A percentile compares a stretch with the other conserved stretches of the same genome.
These are phyloP conservation scores for Polymixis flavicincta DNA, from an alignment of 2,888 invertebrate genomes.

Conservation along the genomic window DNA sequence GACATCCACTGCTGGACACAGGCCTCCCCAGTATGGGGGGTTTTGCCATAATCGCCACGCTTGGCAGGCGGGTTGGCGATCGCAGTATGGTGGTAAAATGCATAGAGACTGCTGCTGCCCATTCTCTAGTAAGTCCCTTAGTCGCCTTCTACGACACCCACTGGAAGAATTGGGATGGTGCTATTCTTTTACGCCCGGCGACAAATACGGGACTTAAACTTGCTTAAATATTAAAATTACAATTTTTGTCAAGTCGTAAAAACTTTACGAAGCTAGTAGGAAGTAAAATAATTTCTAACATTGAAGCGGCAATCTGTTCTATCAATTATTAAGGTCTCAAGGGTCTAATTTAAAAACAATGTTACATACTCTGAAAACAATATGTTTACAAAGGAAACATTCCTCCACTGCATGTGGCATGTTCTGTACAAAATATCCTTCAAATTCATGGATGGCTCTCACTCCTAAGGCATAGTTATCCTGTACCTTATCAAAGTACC, in stretches of 20 bases:
- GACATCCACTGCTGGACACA: too few relatives aligned
- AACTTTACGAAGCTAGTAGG: not conserved
- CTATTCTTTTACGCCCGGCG: too few relatives aligned
- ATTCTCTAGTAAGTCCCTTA: too few relatives aligned
- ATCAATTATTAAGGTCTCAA: not conserved
- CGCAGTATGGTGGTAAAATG: too few relatives aligned
- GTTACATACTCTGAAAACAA: conserved; percentile 84
- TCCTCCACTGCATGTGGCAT: conserved; percentile 84
- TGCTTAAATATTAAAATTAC: too few relatives aligned
- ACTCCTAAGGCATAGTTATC: conserved; percentile 84
- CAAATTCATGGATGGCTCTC: conserved; percentile 86
- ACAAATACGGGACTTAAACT: too few relatives aligned
- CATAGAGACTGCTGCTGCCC: too few relatives aligned
- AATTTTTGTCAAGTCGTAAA: not conserved
- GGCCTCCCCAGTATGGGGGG: too few relatives aligned
- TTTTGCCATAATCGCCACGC: too few relatives aligned
- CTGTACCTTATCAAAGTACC: conserved; percentile 82
- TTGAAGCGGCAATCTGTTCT: not conserved
- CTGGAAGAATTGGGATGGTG: too few relatives aligned
- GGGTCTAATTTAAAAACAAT: not conserved
- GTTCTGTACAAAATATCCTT: conserved; percentile 83
- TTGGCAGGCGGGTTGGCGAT: too few relatives aligned
- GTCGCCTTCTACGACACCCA: too few relatives aligned
- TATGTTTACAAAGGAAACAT: conserved; percentile 84
- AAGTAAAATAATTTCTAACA: not conserved